These are phyloP conservation scores for Charadrius vociferus DNA, from an alignment of 2,113 vertebrate species.

Conservation along the genomic window DNA sequence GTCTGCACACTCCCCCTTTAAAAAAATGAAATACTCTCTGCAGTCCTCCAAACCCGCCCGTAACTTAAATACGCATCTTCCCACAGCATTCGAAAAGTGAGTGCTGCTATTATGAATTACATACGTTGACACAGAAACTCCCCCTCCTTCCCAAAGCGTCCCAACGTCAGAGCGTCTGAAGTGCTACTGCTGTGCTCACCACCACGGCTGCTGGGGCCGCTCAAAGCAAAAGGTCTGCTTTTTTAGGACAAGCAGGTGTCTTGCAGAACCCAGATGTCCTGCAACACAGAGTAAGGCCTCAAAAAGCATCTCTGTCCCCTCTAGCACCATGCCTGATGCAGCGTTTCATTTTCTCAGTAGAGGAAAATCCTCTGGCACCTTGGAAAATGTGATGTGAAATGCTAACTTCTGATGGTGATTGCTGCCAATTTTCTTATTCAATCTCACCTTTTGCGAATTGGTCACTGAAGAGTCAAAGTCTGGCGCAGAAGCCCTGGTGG, in stretches of 20 bases:
- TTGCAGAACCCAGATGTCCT: background rate
- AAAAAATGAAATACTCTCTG: background rate
- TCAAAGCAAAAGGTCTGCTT: background rate
- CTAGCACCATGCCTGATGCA: background rate
- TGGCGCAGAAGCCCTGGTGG: background rate
- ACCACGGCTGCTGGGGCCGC: background rate
- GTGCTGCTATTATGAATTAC: background rate
- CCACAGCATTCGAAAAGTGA: background rate
- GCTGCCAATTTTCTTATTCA: background rate
- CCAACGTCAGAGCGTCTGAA: background rate
- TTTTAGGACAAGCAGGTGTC: background rate
- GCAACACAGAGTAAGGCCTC: background rate
- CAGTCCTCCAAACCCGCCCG: fast-evolving
- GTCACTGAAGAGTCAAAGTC: background rate
- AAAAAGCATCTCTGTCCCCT: background rate
- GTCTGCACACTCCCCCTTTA: background rate
- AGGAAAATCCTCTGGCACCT: background rate
- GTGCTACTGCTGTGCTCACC: background rate
- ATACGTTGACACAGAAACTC: background rate
- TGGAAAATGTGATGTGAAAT: fast-evolving
- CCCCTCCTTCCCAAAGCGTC: background rate
- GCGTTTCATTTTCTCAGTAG: background rate
- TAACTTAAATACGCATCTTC: background rate
- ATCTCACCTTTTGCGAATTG: background rate
- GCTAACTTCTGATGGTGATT: background rate